Evolutionary conservation across 2,888 invertebrate genomes (phyloP).

Genomic region (Crocallis elinguaria): DNA sequence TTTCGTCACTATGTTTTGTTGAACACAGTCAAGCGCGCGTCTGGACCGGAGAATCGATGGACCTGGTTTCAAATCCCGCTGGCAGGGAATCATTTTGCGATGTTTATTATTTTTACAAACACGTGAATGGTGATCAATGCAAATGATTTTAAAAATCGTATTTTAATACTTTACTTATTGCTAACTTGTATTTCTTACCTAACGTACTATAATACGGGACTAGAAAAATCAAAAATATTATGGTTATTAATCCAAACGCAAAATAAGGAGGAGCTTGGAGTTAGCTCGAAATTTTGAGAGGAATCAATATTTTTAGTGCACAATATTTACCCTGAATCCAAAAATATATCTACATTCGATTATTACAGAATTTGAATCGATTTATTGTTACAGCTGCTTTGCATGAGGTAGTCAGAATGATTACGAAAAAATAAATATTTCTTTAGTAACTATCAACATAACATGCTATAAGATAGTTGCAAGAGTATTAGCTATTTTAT

Average conservation of each 20-base stretch:
- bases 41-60: too few species aligned
- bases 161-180: conserved; percentile 19
- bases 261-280: conserved; percentile 64
- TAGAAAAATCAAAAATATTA: conserved; percentile 66
- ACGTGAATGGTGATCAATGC: conserved; percentile 20
- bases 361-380: conserved; percentile 30
- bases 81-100: too few species aligned
- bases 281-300: conserved; percentile 56
- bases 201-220: conserved; percentile 62
- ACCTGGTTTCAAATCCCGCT: too few species aligned
- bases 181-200: conserved; percentile 33
- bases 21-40: too few species aligned
- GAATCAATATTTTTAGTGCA: conserved; percentile 30
- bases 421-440: conserved; percentile 45
- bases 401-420: conserved; percentile 57
- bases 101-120: too few species aligned
- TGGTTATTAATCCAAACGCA: conserved; percentile 48
- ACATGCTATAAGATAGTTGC: conserved; percentile 43
- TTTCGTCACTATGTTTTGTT: too few species aligned
- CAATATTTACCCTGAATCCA: conserved; percentile 38
- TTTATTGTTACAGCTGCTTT: conserved; percentile 40
- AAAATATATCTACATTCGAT: conserved; percentile 29
- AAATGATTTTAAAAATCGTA: conserved; percentile 26
- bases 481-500: conserved; percentile 30
- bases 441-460: conserved; percentile 43